These are phyloP conservation scores for Eristalis intricaria DNA, from an alignment of 2,888 invertebrate genomes.

Conservation along the genomic window DNA sequence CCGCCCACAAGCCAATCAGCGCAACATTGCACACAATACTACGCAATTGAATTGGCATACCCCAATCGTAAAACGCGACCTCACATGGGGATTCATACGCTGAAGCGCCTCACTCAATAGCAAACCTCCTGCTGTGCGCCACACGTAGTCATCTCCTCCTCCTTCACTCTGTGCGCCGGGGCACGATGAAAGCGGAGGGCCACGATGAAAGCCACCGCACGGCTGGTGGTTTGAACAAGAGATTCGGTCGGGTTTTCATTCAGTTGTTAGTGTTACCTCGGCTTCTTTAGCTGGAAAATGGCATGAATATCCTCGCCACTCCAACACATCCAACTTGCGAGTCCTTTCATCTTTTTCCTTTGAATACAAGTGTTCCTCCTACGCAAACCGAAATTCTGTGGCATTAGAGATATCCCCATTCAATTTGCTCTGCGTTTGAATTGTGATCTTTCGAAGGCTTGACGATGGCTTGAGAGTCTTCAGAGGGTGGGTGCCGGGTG, in stretches of 20 bases:
- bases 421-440: neutral
- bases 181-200: no score
- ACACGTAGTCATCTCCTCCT: neutral
- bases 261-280: neutral
- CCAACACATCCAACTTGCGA: neutral
- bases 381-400: neutral
- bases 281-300: neutral
- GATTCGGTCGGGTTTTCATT: neutral
- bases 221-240: neutral
- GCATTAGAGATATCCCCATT: neutral
- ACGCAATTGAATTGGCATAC: neutral
- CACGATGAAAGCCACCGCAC: neutral
- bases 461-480: neutral
- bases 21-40: neutral
- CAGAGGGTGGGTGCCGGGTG: neutral
- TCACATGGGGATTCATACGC: neutral
- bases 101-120: neutral
- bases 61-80: neutral
- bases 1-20: neutral
- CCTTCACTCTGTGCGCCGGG: neutral
- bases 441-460: neutral
- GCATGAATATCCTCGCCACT: neutral
- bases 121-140: neutral
- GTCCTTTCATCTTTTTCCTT: conserved; percentile 9
- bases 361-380: neutral